These are phyloP conservation scores for Drosophila siamana DNA, from an alignment of 2,888 invertebrate species.

Conservation along the genomic window DNA sequence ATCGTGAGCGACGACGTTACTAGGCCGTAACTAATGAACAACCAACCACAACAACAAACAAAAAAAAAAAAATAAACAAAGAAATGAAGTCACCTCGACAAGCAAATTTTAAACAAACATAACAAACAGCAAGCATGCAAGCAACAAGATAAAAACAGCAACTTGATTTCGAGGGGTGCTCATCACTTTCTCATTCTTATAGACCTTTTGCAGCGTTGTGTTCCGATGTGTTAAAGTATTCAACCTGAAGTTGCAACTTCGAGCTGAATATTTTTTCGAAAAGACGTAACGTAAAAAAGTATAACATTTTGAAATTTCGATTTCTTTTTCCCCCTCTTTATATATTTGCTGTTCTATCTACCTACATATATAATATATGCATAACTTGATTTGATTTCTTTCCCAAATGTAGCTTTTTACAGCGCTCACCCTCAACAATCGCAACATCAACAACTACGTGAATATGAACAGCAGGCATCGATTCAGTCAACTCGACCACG, in stretches of 20 bases:
- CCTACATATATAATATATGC: constrained; percentile 54
- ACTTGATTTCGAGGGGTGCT: constrained; percentile 39
- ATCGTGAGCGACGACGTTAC: constrained; percentile 84
- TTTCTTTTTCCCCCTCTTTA: constrained; percentile 36
- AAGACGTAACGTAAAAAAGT: constrained; percentile 34
- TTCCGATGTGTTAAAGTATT: constrained; percentile 49
- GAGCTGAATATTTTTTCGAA: constrained; percentile 64
- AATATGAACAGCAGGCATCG: constrained; percentile 33
- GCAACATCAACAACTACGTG: constrained; percentile 35
- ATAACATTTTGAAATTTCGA: constrained; percentile 52
- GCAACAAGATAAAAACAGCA: constrained; percentile 8
- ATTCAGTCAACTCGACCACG: constrained; percentile 34
- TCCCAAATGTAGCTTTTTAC: constrained; percentile 80
- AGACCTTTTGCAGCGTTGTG: constrained; percentile 26
- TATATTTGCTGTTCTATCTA: constrained; percentile 66
- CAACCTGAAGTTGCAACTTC: constrained; percentile 68
- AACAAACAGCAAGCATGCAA: constrained; percentile 30
- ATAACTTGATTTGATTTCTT: constrained; percentile 80
- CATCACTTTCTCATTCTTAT: constrained; percentile 22
- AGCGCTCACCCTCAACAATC: constrained; percentile 57
- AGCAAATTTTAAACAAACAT: constrained; percentile 43
- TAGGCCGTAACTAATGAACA: constrained; percentile 62
- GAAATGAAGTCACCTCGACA: constrained; percentile 54
- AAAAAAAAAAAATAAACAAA: constrained; percentile 58
- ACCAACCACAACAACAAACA: constrained; percentile 42